Conservation (phyloP, 2,113 vertebrate species). For the Thalassarche chlororhynchos region DNA sequence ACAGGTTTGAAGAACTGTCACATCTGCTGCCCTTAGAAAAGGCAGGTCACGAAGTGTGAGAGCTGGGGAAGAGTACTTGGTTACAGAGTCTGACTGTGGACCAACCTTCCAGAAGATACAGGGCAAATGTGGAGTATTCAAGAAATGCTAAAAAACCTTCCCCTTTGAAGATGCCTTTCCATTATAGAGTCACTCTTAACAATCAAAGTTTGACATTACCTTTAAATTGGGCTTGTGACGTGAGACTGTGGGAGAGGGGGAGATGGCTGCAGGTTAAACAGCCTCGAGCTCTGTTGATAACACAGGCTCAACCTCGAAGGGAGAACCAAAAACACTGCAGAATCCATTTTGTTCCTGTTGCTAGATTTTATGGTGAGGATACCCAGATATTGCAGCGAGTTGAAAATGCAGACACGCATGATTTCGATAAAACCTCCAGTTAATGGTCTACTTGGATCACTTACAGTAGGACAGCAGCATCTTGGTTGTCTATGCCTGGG, state of each 20-base stretch:
- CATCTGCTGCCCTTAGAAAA: neutral
- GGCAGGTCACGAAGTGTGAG: neutral
- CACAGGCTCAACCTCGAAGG: accelerated
- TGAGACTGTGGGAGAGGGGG: neutral
- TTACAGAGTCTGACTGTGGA: neutral
- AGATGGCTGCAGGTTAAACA: neutral
- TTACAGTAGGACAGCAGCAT: neutral
- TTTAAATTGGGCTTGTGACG: neutral
- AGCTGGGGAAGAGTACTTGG: neutral
- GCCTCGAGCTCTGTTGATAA: neutral
- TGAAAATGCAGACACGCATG: neutral
- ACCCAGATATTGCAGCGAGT: neutral
- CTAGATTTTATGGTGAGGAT: neutral
- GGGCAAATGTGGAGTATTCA: neutral
- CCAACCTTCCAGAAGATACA: neutral
- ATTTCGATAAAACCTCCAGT: accelerated
- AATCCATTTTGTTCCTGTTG: neutral
- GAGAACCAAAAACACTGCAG: neutral
- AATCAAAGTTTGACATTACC: neutral
- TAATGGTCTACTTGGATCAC: neutral
- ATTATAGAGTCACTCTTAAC: neutral
- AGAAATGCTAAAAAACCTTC: neutral
- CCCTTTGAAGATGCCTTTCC: neutral
- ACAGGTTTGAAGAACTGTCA: neutral
- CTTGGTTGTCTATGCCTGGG: neutral